Conservation (phyloP, 1,140 invertebrate species). For the Drosophila arizonae region DNA sequence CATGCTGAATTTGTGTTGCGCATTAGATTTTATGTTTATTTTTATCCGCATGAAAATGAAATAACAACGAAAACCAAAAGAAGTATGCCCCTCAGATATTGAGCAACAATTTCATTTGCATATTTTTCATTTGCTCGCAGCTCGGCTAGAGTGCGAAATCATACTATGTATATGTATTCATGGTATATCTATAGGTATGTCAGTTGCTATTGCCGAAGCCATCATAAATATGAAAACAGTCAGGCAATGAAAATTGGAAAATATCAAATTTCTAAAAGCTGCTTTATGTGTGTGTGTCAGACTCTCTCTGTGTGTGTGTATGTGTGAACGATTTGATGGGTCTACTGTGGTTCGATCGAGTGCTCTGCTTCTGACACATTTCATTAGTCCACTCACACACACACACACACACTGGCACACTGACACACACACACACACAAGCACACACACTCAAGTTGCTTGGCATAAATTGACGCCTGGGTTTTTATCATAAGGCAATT, state of each 20-base stretch:
- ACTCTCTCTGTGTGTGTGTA: too few species aligned
- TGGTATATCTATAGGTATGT: conserved; percentile 46
- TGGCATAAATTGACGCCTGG: conserved; percentile 70
- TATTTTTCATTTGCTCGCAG: conserved; percentile 71
- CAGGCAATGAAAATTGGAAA: conserved; percentile 78
- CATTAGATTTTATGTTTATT: conserved; percentile 75
- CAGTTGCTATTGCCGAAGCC: conserved; percentile 48
- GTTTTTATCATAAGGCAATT: conserved; percentile 78
- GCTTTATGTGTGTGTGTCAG: conserved; percentile 18
- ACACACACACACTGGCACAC: neutral
- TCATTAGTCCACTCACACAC: conserved; percentile 59
- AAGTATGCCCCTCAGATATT: conserved; percentile 55
- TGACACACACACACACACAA: conserved; percentile 29
- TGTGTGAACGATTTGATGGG: conserved; percentile 49
- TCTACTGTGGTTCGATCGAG: conserved; percentile 55
- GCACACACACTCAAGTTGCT: conserved; percentile 9
- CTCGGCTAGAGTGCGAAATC: conserved; percentile 53
- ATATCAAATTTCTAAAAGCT: conserved; percentile 70
- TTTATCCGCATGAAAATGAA: conserved; percentile 73
- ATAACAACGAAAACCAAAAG: conserved; percentile 57
- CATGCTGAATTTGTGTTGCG: conserved; percentile 65
- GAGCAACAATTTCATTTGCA: conserved; percentile 81
- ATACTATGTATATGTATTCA: conserved; percentile 31
- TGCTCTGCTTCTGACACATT: conserved; percentile 74
- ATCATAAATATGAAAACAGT: conserved; percentile 62